Base-by-base conservation (phyloP, 2,797 vertebrate genomes). In the Balearica regulorum region DNA sequence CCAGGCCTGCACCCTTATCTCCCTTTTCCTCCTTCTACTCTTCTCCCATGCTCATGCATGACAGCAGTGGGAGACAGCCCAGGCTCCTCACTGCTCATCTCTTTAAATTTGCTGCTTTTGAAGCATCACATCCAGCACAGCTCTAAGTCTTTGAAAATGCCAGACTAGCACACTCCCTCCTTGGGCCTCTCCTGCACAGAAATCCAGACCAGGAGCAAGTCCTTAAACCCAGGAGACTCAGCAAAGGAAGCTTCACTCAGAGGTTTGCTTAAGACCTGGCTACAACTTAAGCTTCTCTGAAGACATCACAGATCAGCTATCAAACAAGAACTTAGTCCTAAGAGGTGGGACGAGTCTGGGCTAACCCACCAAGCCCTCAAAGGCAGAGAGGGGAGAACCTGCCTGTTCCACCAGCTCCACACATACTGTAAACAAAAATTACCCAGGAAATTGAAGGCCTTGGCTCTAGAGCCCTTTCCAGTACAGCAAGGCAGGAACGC, bases 401-500 rank as follows among this genome's bases (percentile, higher is more conserved):
- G 78, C 69, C 90, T 75, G 75, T 65, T 94, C 68, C 29, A 94
- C 81, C 84, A 80, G 90, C 44, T 87, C 71, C 57, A 66, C 49
- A 29, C 11, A 46, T 3, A 41, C 72, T n/a, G 31, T 61, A 86
- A 96, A 89, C 53, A 95, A 66, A 72, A 93, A 78, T 83, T 80
- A 92, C 16, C 81, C 53, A 71, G 24, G 24, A 79, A 83, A 77
- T 66, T 69, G 65, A 60, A 89, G 44, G 83, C 55, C 14, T 95
- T 2, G 9, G 69, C 44, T 85, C 43, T 8, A 53, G 61, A 89
- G 46, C 44, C 44, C 37, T 31, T 87, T 83, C 81, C 78, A 84
- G 69, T 5, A 26, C 6, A 64, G 46, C 46, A 58, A 4, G 10
- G 39, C 10, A 29, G 68, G n/a, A 89, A 83, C 33, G 49, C 13